Evolutionary conservation across 2,113 vertebrate genomes (phyloP), one percentile per base, ranked within the genome.

Genomic region (Eptesicus fuscus): DNA sequence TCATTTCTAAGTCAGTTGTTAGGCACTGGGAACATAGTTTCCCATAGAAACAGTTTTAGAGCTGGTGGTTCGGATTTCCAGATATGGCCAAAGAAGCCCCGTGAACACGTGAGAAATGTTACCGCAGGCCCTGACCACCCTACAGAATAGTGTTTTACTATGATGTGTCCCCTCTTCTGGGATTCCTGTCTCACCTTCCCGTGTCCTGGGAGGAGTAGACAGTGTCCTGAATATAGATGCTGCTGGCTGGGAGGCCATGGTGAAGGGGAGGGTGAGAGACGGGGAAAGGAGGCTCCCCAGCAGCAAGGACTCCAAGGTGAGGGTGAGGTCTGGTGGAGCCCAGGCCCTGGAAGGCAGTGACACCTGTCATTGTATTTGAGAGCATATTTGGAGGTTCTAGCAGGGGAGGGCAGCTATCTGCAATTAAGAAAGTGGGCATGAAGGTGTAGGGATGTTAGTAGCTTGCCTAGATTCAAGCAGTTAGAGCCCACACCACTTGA

Each of bases 41-140:
- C 91, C 87, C 96, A 97, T 78, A 87, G 93, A 94, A 90, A 93
- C 93, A 90, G 74, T 90, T 96, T 94, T 88, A 95, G 96, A 96
- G 0, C 2, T 70, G 80, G 79, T 73, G 67, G 90, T 74, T 95
- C 94, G 67, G 79, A 96, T 90, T 74, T 93, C 95, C 95, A 93
- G 95, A 97, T 94, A 93, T 47, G 90, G 95, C 90, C 56, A 90
- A 63, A 94, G 78, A 53, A 84, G 23, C 16, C 87, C 30, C n/a
- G 77, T 44, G 80, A 84, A 59, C 40, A 78, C 37, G 14, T n/a
- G 80, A 83, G 49, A 42, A 73, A 86, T 79, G 95, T 78, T 69
- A 82, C 59, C 22, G 40, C 71, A 89, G 76, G 28, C 69, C 59
- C 37, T 65, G 74, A 47, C 11, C 47, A 80, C 70, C 37, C 73